Base-by-base conservation (phyloP, 2,888 invertebrate species). In the Pediacus dermestoides region DNA sequence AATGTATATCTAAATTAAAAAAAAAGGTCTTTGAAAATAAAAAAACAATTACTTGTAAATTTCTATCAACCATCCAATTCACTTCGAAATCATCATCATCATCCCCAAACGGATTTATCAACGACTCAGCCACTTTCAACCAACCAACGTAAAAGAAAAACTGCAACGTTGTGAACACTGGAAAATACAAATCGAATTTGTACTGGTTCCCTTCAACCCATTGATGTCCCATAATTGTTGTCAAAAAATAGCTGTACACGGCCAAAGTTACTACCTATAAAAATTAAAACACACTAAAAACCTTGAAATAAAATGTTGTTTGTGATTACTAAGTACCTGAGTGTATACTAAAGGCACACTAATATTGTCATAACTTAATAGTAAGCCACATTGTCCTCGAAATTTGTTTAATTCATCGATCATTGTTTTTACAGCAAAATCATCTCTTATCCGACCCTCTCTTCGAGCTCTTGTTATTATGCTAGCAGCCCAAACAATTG, bases 31-130 rank as follows among this genome's bases (percentile, higher is more conserved):
- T 12, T 10, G 7, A 18, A 11, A 13, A 1, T 11, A 28, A 9
- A 11, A 28, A 6, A 2, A 25, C 30, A 35, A 15, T 9, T 64
- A 87, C 87, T 75, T 88, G 85, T 42, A 88, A 72, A 71, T 89
- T 90, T 56, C 93, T 78, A 68, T 94, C 93, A 34, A 94, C 85
- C 71, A 93, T 80, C 91, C 92, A 92, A 64, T 91, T 93, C 4
- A 86, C 85, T 75, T 91, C 90, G 60, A 91, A 91, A 57, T 91
- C 91, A 59, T 91, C 91, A 60, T 91, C 91, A 56, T 91, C 90
- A 62, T 90, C 90, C 1, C 91, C 91, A 57, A 91, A 91, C 0
- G 91, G 91, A 70, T 94, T 94, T 46, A 93, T 89, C 36, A 92
- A 70, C 0, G 88, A 83, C 70, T 92, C 92, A 12, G 92, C 92